phyloP scores from a whole-genome alignment of 2,888 invertebrate genomes.

The Gastracanthus pulcherrimus region DNA sequence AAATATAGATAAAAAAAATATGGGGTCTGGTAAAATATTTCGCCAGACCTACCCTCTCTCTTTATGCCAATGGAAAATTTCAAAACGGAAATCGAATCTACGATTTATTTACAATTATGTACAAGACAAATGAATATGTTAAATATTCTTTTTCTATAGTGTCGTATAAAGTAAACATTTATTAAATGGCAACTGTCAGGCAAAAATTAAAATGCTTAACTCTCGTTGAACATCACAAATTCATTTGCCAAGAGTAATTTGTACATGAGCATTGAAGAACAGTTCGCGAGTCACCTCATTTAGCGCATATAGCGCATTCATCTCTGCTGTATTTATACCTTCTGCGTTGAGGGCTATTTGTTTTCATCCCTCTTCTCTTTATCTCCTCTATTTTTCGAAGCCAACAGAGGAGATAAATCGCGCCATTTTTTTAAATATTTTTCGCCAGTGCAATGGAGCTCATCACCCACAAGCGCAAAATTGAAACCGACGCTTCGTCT shows the following conservation, averaged over 20 bases:
- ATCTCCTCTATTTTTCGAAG: background rate
- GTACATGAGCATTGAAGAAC: background rate
- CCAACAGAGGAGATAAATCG: background rate
- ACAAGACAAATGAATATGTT: no score
- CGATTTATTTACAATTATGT: no score
- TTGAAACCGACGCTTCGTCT: background rate
- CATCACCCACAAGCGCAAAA: no score
- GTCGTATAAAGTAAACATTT: no score
- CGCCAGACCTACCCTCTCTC: no score
- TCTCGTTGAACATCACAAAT: background rate
- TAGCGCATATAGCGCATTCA: background rate
- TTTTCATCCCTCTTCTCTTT: slow-evolving; percentile 2
- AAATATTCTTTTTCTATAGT: no score
- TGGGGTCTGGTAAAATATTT: no score
- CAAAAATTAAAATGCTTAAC: background rate
- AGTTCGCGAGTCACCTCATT: background rate
- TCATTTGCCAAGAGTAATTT: slow-evolving; percentile 5
- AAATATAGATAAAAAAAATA: no score
- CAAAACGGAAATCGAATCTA: no score
- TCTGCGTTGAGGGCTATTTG: background rate
- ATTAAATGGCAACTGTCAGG: background rate
- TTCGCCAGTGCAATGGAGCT: background rate
- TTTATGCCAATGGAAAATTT: no score
- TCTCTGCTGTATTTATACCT: background rate
- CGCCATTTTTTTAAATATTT: background rate